These are phyloP conservation scores for Sylvilagus floridanus DNA, from an alignment of 2,797 vertebrate species.

Conservation along the genomic window DNA sequence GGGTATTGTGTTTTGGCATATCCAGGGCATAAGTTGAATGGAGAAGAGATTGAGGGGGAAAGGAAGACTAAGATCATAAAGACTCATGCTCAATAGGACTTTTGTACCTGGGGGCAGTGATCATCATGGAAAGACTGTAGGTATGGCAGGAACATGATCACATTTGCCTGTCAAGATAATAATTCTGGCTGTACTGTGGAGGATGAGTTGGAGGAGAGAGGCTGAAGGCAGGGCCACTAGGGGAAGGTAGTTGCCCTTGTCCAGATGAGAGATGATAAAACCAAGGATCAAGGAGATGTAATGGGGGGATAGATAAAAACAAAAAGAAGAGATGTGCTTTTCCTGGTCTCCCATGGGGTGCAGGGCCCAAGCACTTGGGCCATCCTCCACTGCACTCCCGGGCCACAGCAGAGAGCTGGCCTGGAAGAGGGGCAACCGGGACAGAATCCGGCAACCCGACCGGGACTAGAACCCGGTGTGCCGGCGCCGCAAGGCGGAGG, in stretches of 20 bases:
- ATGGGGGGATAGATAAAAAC: neutral
- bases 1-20: neutral
- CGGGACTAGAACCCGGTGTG: no score
- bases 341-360: no score
- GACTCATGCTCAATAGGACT: neutral
- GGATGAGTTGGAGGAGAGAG: neutral
- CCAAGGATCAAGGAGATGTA: neutral
- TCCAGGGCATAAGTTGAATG: neutral
- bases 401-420: no score
- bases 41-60: neutral
- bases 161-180: neutral
- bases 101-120: neutral
- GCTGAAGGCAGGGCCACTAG: neutral
- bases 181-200: neutral
- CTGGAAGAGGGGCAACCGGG: no score
- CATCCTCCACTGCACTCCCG: no score
- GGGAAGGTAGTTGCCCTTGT: neutral
- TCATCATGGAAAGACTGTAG: neutral
- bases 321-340: slow-evolving; percentile 23
- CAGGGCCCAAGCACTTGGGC: no score
- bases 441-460: no score
- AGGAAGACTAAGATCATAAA: neutral
- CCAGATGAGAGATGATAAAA: neutral
- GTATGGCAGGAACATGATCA: neutral
- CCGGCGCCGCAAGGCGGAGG: no score